A percentile compares a stretch with the other conserved stretches of the same genome.
phyloP scores from a whole-genome alignment of 2,113 vertebrate species.

The Callorhinus ursinus region DNA sequence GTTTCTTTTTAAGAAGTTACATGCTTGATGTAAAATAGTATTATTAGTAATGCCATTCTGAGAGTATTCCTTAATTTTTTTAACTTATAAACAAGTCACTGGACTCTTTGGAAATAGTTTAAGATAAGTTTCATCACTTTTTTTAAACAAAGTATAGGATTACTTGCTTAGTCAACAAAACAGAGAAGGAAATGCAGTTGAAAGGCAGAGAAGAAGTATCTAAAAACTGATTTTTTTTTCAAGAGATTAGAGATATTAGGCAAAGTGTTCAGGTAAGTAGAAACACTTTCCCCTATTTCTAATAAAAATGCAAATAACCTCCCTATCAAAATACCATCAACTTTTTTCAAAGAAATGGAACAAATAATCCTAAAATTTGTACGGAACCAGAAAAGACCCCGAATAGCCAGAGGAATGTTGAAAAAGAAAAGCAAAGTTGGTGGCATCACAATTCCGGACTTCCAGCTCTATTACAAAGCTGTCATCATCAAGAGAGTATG shows the following conservation, averaged over 20 bases:
- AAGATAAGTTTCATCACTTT: neutral
- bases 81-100: neutral
- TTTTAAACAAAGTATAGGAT: neutral
- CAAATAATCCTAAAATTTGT: too few relatives aligned
- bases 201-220: neutral
- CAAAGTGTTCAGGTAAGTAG: neutral
- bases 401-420: too few relatives aligned
- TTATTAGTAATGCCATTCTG: neutral
- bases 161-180: neutral
- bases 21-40: neutral
- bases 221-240: neutral
- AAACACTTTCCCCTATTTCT: neutral
- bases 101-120: neutral
- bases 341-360: too few relatives aligned
- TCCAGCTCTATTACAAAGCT: too few relatives aligned
- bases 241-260: neutral
- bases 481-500: too few relatives aligned
- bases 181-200: neutral
- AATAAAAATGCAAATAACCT: slow-evolving; percentile 22
- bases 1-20: neutral
- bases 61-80: neutral
- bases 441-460: too few relatives aligned
- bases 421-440: too few relatives aligned
- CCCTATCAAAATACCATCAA: too few relatives aligned
- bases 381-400: too few relatives aligned